phyloP scores from a whole-genome alignment of 2,113 vertebrate genomes.

The Murina feae region DNA sequence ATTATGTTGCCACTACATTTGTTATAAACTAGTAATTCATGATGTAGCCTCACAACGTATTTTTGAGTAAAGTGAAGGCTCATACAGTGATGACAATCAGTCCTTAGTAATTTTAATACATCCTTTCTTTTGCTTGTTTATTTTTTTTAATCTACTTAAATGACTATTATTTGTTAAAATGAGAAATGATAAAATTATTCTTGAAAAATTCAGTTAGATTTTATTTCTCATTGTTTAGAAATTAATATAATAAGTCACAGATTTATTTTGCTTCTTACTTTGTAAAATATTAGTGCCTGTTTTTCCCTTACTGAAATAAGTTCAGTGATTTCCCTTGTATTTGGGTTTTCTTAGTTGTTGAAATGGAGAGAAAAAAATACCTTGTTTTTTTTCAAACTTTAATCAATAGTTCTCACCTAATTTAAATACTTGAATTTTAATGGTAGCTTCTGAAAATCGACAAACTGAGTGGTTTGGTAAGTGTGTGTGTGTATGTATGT shows the following conservation, averaged over 20 bases:
- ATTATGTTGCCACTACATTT: background rate
- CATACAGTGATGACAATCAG: background rate
- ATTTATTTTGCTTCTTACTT: background rate
- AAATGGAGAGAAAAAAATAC: background rate
- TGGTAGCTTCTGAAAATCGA: background rate
- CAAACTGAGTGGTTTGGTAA: background rate
- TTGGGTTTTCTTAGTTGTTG: background rate
- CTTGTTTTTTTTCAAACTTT: background rate
- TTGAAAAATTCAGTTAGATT: constrained; percentile 22
- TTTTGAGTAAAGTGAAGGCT: background rate
- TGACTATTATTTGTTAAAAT: constrained; percentile 16
- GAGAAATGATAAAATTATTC: background rate
- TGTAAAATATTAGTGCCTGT: background rate
- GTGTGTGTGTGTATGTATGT: no score
- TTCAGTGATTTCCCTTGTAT: background rate
- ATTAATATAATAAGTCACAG: background rate
- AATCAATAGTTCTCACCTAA: background rate
- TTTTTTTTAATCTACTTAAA: constrained; percentile 36
- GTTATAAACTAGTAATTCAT: background rate
- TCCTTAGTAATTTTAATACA: background rate
- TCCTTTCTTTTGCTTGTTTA: background rate
- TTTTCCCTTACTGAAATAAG: background rate
- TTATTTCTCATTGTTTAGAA: background rate
- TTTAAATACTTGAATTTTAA: constrained; percentile 11
- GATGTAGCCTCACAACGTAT: background rate